phyloP scores from a whole-genome alignment of 2,797 vertebrate genomes.

The Xiphorhynchus erythropygius region DNA sequence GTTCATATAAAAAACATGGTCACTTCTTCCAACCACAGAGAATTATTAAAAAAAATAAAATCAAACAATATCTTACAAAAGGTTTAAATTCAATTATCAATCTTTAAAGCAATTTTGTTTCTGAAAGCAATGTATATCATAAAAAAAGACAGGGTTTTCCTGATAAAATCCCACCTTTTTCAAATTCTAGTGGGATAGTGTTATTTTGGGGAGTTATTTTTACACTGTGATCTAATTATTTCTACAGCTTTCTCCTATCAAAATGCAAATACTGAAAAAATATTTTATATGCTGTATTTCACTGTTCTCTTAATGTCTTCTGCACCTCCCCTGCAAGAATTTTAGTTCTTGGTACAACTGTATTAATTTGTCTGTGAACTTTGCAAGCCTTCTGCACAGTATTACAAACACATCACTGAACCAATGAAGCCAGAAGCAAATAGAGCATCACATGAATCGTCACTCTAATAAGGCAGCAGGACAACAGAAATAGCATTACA shows the following conservation, averaged over 20 bases:
- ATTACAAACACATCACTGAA: neutral
- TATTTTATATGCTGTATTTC: neutral
- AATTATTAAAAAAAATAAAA: neutral
- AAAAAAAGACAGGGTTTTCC: neutral
- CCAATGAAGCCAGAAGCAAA: neutral
- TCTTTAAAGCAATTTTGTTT: neutral
- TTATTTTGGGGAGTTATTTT: neutral
- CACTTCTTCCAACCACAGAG: neutral
- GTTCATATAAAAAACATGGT: rapidly evolving
- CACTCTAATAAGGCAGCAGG: neutral
- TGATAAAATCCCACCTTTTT: neutral
- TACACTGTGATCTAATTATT: neutral
- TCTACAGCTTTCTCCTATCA: neutral
- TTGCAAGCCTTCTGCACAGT: neutral
- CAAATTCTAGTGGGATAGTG: neutral
- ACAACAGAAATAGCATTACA: neutral
- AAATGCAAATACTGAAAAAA: neutral
- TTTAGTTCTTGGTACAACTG: neutral
- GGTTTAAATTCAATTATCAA: neutral
- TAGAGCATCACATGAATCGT: rapidly evolving
- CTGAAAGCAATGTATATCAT: neutral
- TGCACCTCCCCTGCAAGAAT: neutral
- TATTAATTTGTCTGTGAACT: neutral
- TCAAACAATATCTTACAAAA: neutral
- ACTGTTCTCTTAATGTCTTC: neutral